phyloP scores from a whole-genome alignment of 2,888 invertebrate species.

The Chrysolina haemoptera region DNA sequence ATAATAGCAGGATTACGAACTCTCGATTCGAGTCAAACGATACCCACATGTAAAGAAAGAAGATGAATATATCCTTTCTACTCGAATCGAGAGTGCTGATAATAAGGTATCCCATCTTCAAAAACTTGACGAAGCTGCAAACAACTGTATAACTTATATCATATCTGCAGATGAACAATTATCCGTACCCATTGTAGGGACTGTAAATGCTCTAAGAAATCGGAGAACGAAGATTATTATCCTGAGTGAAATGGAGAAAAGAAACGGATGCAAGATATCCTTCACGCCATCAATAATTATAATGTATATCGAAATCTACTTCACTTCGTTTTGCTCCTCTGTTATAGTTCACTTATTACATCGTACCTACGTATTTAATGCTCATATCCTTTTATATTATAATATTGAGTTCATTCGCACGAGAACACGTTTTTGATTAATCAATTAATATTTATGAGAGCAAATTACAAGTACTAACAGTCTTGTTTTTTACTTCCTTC shows the following conservation, averaged over 20 bases:
- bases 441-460: conserved; percentile 35
- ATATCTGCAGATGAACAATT: no score
- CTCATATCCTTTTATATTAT: conserved; percentile 20
- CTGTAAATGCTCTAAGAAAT: no score
- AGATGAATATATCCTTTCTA: no score
- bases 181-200: no score
- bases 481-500: conserved; percentile 16
- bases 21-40: no score
- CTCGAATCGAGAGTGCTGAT: no score
- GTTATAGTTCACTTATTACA: conserved; percentile 9
- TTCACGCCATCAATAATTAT: no score
- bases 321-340: conserved; percentile 7
- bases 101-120: no score
- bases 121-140: no score
- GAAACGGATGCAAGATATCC: neutral
- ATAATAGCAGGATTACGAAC: no score
- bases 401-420: conserved; percentile 27
- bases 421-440: conserved; percentile 35
- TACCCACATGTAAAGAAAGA: no score
- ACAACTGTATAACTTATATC: no score
- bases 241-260: neutral
- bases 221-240: neutral
- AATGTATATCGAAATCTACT: neutral
- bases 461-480: conserved; percentile 31
- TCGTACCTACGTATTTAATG: conserved; percentile 14